Percentiles rank a stretch among this genome's conserved stretches.
Evolutionary conservation across 2,113 vertebrate genomes (phyloP).

Genomic region (Labeo rohita): DNA sequence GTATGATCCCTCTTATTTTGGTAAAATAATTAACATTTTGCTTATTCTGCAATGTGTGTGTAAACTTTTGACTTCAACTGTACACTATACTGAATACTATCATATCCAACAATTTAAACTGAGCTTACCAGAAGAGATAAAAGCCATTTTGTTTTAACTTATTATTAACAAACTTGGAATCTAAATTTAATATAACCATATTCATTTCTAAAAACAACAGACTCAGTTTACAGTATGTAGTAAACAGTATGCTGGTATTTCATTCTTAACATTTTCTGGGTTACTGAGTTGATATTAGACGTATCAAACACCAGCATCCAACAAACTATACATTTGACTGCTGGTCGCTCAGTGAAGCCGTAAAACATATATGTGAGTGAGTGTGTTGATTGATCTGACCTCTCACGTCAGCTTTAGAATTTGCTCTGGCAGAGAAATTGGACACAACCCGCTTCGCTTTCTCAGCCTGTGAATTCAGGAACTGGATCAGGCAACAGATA

Average conservation of each 20-base stretch:
- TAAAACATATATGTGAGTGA: neutral
- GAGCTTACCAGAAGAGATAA: neutral
- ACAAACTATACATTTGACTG: neutral
- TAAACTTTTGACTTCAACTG: no score
- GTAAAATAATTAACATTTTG: no score
- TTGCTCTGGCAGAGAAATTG: conserved; percentile 5
- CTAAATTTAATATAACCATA: neutral
- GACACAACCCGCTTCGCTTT: neutral
- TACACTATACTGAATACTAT: neutral
- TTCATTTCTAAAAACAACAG: neutral
- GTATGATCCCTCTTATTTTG: no score
- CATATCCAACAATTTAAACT: neutral
- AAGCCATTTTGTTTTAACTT: neutral
- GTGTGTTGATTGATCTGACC: conserved; percentile 16
- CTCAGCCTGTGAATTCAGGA: neutral
- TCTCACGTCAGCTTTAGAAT: neutral
- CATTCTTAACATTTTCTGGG: neutral
- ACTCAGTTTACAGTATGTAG: neutral
- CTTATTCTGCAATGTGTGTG: no score
- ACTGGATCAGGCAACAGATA: conserved; percentile 5
- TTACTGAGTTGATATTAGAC: neutral
- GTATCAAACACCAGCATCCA: neutral
- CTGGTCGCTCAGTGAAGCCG: neutral
- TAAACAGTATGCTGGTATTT: neutral
- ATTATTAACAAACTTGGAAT: neutral